These are phyloP conservation scores for Luscinia luscinia DNA, from an alignment of 2,797 vertebrate genomes.

Conservation along the genomic window DNA sequence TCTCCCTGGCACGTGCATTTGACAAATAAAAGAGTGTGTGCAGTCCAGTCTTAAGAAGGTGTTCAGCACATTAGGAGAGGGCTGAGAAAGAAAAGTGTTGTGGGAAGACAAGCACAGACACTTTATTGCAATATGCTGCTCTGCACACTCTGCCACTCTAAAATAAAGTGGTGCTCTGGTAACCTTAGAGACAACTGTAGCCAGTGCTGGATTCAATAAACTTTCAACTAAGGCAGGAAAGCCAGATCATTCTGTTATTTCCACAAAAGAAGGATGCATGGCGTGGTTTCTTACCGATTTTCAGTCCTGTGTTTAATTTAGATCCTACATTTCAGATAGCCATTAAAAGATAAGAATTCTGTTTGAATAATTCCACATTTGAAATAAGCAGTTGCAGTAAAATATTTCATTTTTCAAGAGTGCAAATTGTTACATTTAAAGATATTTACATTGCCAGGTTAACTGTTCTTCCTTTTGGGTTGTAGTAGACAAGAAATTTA, in stretches of 20 bases:
- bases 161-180: neutral
- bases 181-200: slow-evolving; percentile 1
- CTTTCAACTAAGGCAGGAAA: neutral
- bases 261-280: neutral
- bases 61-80: neutral
- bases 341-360: neutral
- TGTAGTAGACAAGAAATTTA: neutral
- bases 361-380: neutral
- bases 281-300: fast-evolving
- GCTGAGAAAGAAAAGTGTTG: neutral
- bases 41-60: neutral
- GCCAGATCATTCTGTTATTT: neutral
- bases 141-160: neutral
- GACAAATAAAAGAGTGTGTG: neutral
- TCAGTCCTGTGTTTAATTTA: neutral
- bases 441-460: neutral
- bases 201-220: neutral
- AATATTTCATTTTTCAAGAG: neutral
- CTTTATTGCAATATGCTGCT: neutral
- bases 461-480: neutral
- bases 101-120: neutral
- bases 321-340: neutral
- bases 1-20: neutral
- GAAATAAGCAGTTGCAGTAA: neutral
- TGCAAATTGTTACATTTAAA: neutral